Conservation (phyloP, 1,140 invertebrate species). For the Papilio aristodemus region DNA sequence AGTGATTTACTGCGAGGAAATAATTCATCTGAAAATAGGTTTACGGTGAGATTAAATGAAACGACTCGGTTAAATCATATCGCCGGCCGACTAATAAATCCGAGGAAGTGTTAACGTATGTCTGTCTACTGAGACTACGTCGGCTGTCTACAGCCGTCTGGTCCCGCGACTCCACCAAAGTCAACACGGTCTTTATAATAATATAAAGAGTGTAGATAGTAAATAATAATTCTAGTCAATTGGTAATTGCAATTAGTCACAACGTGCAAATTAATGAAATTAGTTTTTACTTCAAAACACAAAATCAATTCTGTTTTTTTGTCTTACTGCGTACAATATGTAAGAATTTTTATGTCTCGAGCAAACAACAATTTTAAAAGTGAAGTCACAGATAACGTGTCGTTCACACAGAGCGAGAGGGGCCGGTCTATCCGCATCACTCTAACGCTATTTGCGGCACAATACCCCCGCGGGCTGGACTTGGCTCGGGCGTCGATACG, state of each 20-base stretch:
- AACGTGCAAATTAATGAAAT: too few relatives aligned
- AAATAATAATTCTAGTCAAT: too few relatives aligned
- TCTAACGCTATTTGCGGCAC: conserved; percentile 60
- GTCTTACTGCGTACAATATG: background rate
- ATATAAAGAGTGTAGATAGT: too few relatives aligned
- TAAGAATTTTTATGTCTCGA: conserved; percentile 1
- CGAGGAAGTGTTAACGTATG: background rate
- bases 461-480: conserved; percentile 43
- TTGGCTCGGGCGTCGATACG: background rate
- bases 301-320: background rate
- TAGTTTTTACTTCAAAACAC: too few relatives aligned
- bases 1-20: background rate
- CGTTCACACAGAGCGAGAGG: conserved; percentile 63
- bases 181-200: too few relatives aligned
- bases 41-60: conserved; percentile 19
- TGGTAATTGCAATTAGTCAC: too few relatives aligned
- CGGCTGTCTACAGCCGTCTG: background rate
- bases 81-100: conserved; percentile 6
- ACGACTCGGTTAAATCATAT: conserved; percentile 16
- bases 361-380: conserved; percentile 40
- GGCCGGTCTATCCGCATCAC: conserved; percentile 34
- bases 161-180: background rate
- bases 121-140: background rate
- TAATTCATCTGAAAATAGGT: conserved; percentile 7
- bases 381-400: conserved; percentile 70